Evolutionary conservation across 2,797 vertebrate species (phyloP), one percentile per base, ranked within the genome.

Genomic region (Hyperoplus immaculatus): DNA sequence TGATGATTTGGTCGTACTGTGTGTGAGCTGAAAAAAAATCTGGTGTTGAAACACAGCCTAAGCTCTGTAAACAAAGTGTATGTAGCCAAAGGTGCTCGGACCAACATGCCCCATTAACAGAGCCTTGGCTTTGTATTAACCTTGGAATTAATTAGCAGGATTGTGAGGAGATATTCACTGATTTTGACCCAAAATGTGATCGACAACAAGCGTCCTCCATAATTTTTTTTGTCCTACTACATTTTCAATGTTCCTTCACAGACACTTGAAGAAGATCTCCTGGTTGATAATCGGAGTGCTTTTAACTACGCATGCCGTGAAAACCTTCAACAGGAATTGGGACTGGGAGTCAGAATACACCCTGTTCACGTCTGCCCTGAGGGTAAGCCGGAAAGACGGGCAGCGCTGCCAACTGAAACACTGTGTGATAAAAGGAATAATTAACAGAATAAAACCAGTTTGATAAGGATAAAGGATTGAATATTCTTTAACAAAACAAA

Each of bases 281-380:
- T 99, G 97, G 97, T 16, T 97, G 90, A 95, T 97, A 88, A 95
- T 99, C 45, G 95, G 95, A 68, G 57, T 95, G 18, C 94, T 99
- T 56, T 90, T 99, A 0, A 90, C 96, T 21, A 97, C 96, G 43
- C 97, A 99, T 71, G 95, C 97, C 11, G 94, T 98, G 82, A 99
- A 99, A 95, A 99, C 98, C 0, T 96, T 99, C 73, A 96, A 97
- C 90, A 96, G 98, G 83, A 99, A 99, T 81, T 98, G 97, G 97
- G 98, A 99, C 75, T 99, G 98, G 98, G 96, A 99, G 75, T 99
- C 98, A 0, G 98, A 99, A 85, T 99, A 99, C 82, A 98, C 98
- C 0, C 93, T 99, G 46, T 99, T 99, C 90, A 99, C 97, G 75
- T 98, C 98, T 11, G 98, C 98, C 76, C 95, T 99, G 43, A 99